Conservation (phyloP, 1,140 invertebrate species). For the Anadara kagoshimensis region DNA sequence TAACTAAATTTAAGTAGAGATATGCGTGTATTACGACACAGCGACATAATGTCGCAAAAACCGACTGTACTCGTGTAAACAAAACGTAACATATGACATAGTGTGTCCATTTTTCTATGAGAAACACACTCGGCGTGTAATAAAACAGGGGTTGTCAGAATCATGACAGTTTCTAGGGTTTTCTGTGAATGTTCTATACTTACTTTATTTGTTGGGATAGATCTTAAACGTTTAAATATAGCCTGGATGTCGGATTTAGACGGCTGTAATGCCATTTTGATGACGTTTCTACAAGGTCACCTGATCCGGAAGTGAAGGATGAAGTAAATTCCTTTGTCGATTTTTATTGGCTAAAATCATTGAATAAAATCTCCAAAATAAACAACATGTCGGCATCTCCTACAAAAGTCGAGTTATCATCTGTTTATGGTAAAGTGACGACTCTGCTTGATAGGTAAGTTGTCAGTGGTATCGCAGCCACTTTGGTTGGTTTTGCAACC, state of each 20-base stretch:
- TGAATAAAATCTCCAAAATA: slow-evolving; percentile 3
- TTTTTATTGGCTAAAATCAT: slow-evolving; percentile 27
- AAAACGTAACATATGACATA: neutral
- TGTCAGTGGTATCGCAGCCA: too few species aligned
- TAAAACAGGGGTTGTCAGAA: too few species aligned
- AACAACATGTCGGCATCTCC: slow-evolving; percentile 38
- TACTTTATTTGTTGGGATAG: slow-evolving; percentile 94
- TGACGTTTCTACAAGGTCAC: slow-evolving; percentile 58
- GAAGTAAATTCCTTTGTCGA: too few species aligned
- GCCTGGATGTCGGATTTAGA: slow-evolving; percentile 76
- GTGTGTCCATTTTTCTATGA: too few species aligned
- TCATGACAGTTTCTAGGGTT: too few species aligned
- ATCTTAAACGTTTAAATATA: slow-evolving; percentile 90
- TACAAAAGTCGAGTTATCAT: slow-evolving; percentile 3
- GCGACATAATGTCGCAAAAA: neutral
- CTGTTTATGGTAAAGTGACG: slow-evolving; percentile 18
- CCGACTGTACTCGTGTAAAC: neutral
- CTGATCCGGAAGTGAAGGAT: slow-evolving; percentile 36
- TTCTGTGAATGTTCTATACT: slow-evolving; percentile 41
- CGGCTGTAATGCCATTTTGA: slow-evolving; percentile 70
- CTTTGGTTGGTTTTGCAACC: too few species aligned
- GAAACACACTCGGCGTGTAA: too few species aligned
- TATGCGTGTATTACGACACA: neutral
- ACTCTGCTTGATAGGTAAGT: slow-evolving; percentile 43
- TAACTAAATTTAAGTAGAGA: too few species aligned